Evolutionary conservation across 2,888 invertebrate species (phyloP).

Genomic region (Panzeria rudis): DNA sequence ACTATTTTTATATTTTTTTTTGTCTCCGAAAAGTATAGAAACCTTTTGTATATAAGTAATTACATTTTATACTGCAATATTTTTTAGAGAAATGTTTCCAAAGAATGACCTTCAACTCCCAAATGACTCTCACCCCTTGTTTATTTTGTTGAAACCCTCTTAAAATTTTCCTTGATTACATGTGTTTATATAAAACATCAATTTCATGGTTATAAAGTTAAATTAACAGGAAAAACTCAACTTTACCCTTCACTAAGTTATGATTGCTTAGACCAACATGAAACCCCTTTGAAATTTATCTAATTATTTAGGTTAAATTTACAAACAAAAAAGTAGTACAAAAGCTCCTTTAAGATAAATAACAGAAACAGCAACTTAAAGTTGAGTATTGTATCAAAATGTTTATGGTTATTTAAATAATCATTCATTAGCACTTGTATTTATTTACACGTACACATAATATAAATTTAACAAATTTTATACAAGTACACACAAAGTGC

Average conservation of each 20-base stretch:
- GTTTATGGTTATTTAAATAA: conserved; percentile 47
- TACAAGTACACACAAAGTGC: conserved; percentile 16
- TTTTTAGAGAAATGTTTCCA: neutral
- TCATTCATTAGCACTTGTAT: conserved; percentile 47
- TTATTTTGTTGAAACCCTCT: neutral
- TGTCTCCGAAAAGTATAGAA: neutral
- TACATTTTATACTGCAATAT: too few species aligned
- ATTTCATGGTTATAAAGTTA: conserved; percentile 15
- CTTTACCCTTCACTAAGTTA: neutral
- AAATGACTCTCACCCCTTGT: neutral
- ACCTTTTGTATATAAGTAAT: too few species aligned
- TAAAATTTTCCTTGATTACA: neutral
- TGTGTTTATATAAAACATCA: neutral
- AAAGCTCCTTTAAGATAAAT: neutral
- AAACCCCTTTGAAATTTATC: conserved; percentile 13
- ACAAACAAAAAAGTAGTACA: neutral
- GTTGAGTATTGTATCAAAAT: neutral
- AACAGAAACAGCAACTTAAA: neutral
- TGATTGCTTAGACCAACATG: neutral
- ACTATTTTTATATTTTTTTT: neutral
- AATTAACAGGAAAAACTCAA: conserved; percentile 10
- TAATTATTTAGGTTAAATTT: conserved; percentile 21
- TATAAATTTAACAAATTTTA: conserved; percentile 35
- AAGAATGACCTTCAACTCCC: neutral
- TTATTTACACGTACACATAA: conserved; percentile 17